Evolutionary conservation across 2,888 invertebrate species (phyloP).

Genomic region (Hypomecis punctinalis): DNA sequence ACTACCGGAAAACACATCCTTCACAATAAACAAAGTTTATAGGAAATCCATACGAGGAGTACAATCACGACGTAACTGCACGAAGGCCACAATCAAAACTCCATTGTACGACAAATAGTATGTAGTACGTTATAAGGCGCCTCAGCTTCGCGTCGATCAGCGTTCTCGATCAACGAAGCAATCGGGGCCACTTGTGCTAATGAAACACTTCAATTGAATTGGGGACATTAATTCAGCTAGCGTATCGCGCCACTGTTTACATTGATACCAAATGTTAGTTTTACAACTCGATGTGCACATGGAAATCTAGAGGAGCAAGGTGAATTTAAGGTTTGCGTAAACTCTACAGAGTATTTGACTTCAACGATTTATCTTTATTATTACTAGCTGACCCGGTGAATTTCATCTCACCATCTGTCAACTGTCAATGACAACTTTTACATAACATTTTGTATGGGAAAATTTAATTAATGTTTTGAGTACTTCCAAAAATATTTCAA

Average conservation of each 20-base stretch:
- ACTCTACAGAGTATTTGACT: background rate
- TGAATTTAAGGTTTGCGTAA: constrained; percentile 13
- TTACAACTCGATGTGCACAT: constrained; percentile 11
- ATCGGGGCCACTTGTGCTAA: constrained; percentile 85
- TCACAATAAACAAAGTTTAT: too few species aligned
- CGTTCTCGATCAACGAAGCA: constrained; percentile 78
- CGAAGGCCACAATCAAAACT: constrained; percentile 2
- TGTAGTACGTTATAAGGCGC: constrained; percentile 48
- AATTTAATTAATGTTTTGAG: too few species aligned
- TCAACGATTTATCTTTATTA: too few species aligned
- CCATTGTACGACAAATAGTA: constrained; percentile 3
- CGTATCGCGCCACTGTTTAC: constrained; percentile 71
- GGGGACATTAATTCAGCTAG: constrained; percentile 81
- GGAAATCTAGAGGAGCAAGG: constrained; percentile 20
- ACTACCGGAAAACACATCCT: too few species aligned
- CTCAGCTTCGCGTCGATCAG: constrained; percentile 66
- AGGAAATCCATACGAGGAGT: background rate
- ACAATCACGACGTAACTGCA: background rate
- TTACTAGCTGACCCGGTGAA: too few species aligned
- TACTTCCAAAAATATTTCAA: too few species aligned
- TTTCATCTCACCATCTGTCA: too few species aligned
- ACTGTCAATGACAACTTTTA: too few species aligned
- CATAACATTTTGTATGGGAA: too few species aligned
- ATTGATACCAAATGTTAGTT: constrained; percentile 53
- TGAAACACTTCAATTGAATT: constrained; percentile 85